Percentiles rank a stretch among this genome's conserved stretches.
Conservation (phyloP, 2,888 invertebrate genomes). For the Cheilosia variabilis region DNA sequence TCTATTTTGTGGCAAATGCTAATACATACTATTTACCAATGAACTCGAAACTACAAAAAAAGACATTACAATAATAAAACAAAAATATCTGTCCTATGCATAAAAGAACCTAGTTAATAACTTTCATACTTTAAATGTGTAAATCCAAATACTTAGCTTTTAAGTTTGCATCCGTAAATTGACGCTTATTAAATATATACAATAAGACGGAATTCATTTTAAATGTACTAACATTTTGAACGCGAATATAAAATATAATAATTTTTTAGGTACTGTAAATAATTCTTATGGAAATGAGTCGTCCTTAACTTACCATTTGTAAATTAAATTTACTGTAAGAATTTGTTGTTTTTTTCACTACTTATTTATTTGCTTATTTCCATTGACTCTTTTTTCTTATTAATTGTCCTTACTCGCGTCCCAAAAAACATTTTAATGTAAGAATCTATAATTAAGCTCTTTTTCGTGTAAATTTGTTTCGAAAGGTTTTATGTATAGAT, state of each 20-base stretch:
- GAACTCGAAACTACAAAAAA: not conserved
- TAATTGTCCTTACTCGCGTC: slow-evolving; percentile 8
- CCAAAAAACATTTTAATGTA: not conserved
- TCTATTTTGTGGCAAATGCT: not conserved
- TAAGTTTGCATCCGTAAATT: slow-evolving; percentile 8
- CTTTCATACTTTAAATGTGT: not conserved
- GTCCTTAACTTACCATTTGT: slow-evolving; percentile 32
- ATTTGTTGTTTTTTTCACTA: slow-evolving; percentile 19
- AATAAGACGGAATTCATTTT: not conserved
- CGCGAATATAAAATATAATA: not conserved
- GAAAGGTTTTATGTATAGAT: slow-evolving; percentile 30
- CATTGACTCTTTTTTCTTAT: slow-evolving; percentile 3
- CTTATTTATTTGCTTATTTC: slow-evolving; percentile 58
- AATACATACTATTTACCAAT: not conserved
- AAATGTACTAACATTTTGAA: not conserved
- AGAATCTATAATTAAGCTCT: not conserved
- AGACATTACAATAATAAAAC: slow-evolving; percentile 30
- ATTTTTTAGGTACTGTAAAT: slow-evolving; percentile 39
- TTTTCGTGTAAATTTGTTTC: slow-evolving; percentile 20
- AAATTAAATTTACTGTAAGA: slow-evolving; percentile 34
- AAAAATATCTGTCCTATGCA: slow-evolving; percentile 3
- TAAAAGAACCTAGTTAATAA: not conserved
- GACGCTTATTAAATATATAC: not conserved
- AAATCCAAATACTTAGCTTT: slow-evolving; percentile 27
- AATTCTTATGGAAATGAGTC: slow-evolving; percentile 27